Evolutionary conservation across 2,797 vertebrate species (phyloP).

Genomic region (Darevskia nairensis): DNA sequence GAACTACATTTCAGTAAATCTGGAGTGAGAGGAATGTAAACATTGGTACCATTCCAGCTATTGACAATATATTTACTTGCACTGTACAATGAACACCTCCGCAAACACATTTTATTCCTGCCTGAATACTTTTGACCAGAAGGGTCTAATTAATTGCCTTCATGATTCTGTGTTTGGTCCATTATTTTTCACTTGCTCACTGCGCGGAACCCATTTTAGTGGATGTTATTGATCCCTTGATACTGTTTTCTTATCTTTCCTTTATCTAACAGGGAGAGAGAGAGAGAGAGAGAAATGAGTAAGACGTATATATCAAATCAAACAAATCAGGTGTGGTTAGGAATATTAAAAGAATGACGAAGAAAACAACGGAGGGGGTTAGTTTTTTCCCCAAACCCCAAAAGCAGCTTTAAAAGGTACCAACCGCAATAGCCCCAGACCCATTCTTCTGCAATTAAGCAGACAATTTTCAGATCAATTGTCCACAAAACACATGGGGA

Average conservation of each 20-base stretch:
- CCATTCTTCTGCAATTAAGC: too few species aligned
- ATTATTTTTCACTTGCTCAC: neutral
- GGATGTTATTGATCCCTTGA: conserved; percentile 21
- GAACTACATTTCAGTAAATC: conserved; percentile 71
- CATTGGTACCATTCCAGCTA: conserved; percentile 66
- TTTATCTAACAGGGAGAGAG: neutral
- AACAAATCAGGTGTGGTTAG: neutral
- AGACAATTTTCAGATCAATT: too few species aligned
- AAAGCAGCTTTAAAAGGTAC: too few species aligned
- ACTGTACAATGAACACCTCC: conserved; percentile 3
- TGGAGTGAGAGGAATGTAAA: conserved; percentile 63
- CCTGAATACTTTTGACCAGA: conserved; percentile 23
- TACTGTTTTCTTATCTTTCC: conserved; percentile 13
- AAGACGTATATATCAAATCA: conserved; percentile 2
- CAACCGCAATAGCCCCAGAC: too few species aligned
- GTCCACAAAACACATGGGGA: too few species aligned
- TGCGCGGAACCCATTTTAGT: neutral
- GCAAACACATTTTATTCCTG: conserved; percentile 24
- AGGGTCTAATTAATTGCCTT: conserved; percentile 9
- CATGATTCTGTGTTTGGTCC: neutral
- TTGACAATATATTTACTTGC: conserved; percentile 49
- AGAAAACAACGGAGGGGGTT: neutral
- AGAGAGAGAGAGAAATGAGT: neutral
- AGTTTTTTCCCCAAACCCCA: too few species aligned
- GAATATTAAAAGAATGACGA: neutral